Evolutionary conservation across 2,797 vertebrate species (phyloP).

Genomic region (Cyclura pinguis): DNA sequence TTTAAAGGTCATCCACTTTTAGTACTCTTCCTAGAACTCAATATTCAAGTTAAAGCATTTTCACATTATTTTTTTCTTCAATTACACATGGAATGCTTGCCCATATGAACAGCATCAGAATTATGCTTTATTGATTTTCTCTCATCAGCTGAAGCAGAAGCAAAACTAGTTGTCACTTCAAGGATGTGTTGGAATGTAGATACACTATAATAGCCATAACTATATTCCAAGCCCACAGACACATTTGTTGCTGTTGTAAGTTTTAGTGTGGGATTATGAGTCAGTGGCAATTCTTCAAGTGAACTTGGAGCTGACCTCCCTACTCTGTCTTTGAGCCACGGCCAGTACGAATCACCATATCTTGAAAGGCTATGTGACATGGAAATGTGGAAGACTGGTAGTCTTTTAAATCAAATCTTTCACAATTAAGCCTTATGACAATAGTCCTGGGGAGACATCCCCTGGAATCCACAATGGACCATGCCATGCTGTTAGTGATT

Average conservation of each 20-base stretch:
- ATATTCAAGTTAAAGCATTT: neutral
- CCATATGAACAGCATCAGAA: neutral
- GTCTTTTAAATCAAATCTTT: neutral
- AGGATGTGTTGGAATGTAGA: neutral
- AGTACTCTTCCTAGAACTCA: neutral
- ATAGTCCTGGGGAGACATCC: neutral
- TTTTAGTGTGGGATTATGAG: neutral
- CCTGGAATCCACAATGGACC: neutral
- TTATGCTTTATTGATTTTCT: constrained; percentile 11
- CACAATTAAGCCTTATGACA: no score
- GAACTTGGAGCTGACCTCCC: no score
- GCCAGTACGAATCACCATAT: neutral
- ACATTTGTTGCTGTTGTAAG: neutral
- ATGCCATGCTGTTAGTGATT: neutral
- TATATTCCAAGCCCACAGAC: neutral
- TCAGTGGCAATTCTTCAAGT: no score
- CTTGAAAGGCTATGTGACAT: neutral
- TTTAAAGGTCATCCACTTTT: constrained; percentile 27
- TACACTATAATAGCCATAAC: neutral
- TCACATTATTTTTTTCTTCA: constrained; percentile 7
- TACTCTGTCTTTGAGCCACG: no score
- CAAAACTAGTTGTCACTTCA: neutral
- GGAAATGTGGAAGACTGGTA: neutral
- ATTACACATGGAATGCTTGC: constrained; percentile 9
- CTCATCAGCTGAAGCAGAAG: constrained; percentile 13